Base-by-base conservation (phyloP, 2,888 invertebrate genomes). In the Ferdinandea cuprea region DNA sequence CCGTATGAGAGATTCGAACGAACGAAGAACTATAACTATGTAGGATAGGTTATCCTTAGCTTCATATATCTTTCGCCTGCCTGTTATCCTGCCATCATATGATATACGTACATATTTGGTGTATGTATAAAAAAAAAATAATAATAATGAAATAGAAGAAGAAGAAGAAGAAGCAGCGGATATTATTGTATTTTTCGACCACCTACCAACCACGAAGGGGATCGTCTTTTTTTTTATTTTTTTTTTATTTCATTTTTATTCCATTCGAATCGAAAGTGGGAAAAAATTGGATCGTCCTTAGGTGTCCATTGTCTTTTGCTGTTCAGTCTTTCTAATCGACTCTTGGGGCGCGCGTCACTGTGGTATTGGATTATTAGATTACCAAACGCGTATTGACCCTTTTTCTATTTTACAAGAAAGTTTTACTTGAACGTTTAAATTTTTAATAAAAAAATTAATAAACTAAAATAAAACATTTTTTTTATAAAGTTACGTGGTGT, bases 281-380 rank as follows among this genome's bases (percentile, higher is more conserved):
- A 73, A 84, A 69, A 73, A 80, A 85, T 58, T 85, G 80, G 83
- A 86, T 80, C 73, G 74, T 69, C 85, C 85, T 85, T 88, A 85
- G 86, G 86, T 86, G 85, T 86, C 83, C 85, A 85, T 85, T 85
- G 85, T 85, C 73, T 69, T n/a, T n/a, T 88, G 88, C 86, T 86
- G 87, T 89, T 90, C 87, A 90, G 90, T 90, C 89, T 89, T 88
- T 86, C 86, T 85, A 87, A 87, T 89, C 88, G 87, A 87, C 89
- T 89, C 87, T 85, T 80, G 81, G 85, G 83, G 83, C 46, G 85
- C 86, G 86, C 87, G 85, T 86, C 87, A 84, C 30, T 19, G 44
- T 66, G 52, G 68, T 76, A 68, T 68, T 76, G 61, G 68, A 76
- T 54, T 72, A 30, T 72, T 72, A 42, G 42, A 72, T 78, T 73